Evolutionary conservation across 2,888 invertebrate genomes (phyloP), one percentile per base, ranked within the genome.

Genomic region (Anaspis maculata): DNA sequence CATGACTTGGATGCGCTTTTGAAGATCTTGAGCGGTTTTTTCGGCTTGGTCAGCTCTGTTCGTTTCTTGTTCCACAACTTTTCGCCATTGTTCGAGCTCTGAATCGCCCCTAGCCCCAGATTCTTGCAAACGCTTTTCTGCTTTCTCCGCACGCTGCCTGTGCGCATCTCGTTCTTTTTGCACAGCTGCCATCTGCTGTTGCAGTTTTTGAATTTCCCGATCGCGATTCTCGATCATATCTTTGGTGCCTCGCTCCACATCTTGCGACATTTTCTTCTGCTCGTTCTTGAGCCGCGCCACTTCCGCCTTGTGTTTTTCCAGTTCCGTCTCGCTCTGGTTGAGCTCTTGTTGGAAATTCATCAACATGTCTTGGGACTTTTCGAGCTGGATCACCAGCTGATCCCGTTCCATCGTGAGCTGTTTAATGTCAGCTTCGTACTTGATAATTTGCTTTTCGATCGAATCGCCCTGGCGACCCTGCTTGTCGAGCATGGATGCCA

Each of bases 271-370:
- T 47, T 79, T 77, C 52, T 81, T 74, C 50, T 82, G 77, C 42
- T 82, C 78, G 49, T 74, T 73, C 57, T 79, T 85, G 48, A 88
- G 62, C 51, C 83, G 74, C 30, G 80, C 77, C 1, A 83, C 77
- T 64, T 89, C 89, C 45, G 83, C 81, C 36, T 82, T 77, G 51
- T 85, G 83, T 55, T 82, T 78, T 56, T 87, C 86, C 41, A 87
- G 65, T 59, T 87, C 89, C 25, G 79, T 73, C 65, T 89, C 90
- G 47, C 85, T 83, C 45, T 83, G 77, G 46, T 86, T 87, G 30
- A 91, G 63, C 59, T 91, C 90, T 59, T 89, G 83, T 62, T 90
- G 91, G 83, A 91, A 90, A 65, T 89, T 89, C 65, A 90, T 83
- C 37, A 92, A 68, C 79, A 91, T 89, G 50, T 90, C 89, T 62